These are phyloP conservation scores for Gambusia affinis DNA, from an alignment of 2,113 vertebrate species.

Conservation along the genomic window DNA sequence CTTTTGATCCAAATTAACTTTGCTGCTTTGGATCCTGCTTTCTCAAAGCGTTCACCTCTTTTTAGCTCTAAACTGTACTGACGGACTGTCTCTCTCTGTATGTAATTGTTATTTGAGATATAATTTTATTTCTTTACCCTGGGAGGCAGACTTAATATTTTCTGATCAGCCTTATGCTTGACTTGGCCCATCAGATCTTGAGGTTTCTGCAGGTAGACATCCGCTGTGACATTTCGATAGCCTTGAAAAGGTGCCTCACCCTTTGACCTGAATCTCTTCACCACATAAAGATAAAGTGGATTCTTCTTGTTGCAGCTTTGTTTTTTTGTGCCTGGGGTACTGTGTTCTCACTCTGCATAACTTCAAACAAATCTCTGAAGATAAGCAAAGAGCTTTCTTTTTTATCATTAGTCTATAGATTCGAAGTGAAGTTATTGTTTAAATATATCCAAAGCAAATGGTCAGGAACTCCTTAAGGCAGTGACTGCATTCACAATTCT, in stretches of 20 bases:
- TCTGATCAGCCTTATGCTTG: conserved; percentile 44
- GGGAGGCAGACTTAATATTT: conserved; percentile 61
- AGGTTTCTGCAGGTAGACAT: conserved; percentile 51
- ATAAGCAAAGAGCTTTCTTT: conserved; percentile 22
- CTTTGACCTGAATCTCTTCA: conserved; percentile 35
- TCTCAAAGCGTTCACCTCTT: conserved; percentile 23
- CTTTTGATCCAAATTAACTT: conserved; percentile 59
- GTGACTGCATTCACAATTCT: neutral
- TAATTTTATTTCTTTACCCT: conserved; percentile 33
- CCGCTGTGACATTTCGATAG: conserved; percentile 53
- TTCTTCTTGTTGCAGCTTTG: conserved; percentile 2
- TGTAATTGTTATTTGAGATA: conserved; percentile 67
- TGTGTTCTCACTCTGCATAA: conserved; percentile 9
- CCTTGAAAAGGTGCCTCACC: conserved; percentile 27
- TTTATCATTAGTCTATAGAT: conserved; percentile 19
- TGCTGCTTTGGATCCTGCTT: conserved; percentile 37
- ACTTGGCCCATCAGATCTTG: conserved; percentile 42
- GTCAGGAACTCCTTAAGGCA: too few relatives aligned
- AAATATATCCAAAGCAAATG: neutral
- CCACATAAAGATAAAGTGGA: conserved; percentile 24
- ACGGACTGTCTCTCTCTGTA: conserved; percentile 70
- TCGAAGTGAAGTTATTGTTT: conserved; percentile 16
- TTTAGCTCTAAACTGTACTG: conserved; percentile 58
- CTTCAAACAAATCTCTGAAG: conserved; percentile 22
- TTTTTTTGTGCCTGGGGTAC: conserved; percentile 4